These are phyloP conservation scores for Dusona sp. DNA, from an alignment of 2,888 invertebrate genomes.

Conservation along the genomic window DNA sequence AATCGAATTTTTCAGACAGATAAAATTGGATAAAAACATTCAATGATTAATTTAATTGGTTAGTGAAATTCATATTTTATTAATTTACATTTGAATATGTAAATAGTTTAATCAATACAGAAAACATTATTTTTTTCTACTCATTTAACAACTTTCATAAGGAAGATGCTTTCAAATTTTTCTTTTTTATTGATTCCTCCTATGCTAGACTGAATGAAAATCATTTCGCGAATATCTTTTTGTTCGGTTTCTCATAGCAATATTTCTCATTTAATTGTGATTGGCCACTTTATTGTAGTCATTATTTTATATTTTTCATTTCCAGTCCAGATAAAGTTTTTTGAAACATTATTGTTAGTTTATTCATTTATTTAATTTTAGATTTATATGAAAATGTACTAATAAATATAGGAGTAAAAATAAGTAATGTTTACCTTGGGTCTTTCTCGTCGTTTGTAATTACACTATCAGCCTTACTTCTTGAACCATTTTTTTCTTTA, in stretches of 20 bases:
- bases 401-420: neutral
- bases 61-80: neutral
- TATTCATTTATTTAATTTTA: no score
- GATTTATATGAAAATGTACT: neutral
- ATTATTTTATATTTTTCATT: no score
- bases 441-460: constrained; percentile 80
- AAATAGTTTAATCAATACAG: no score
- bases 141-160: no score
- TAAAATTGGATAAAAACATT: no score
- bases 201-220: neutral
- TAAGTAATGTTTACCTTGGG: constrained; percentile 71
- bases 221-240: neutral
- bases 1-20: no score
- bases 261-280: neutral
- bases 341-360: no score
- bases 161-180: no score
- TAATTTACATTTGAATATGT: neutral
- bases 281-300: no score
- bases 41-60: no score
- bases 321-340: no score
- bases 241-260: neutral
- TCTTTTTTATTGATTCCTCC: neutral
- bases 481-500: constrained; percentile 77
- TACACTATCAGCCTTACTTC: constrained; percentile 76
- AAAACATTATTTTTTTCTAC: no score